A percentile compares a stretch with the other conserved stretches of the same genome.
phyloP scores from a whole-genome alignment of 2,797 vertebrate species.

The Philypnodon macrostomus region DNA sequence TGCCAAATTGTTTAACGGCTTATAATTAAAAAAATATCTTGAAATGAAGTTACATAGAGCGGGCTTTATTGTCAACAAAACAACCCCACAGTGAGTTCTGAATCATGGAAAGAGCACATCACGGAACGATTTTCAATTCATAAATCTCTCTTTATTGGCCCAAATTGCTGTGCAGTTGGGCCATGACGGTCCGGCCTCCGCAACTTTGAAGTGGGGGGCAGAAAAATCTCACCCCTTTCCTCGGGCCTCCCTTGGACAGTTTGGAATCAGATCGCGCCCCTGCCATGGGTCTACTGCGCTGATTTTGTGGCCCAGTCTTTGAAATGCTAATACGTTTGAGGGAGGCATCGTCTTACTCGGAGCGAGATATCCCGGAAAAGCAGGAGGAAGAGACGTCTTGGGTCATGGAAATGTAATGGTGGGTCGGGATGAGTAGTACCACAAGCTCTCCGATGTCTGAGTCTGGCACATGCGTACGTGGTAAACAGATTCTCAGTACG shows the following conservation, averaged over 20 bases:
- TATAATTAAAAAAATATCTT: slow-evolving; percentile 43
- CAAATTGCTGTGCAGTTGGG: slow-evolving; percentile 30
- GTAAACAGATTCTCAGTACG: slow-evolving; percentile 10
- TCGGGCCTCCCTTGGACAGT: too few relatives aligned
- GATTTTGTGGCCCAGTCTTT: slow-evolving; percentile 66
- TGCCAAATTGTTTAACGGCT: slow-evolving; percentile 29
- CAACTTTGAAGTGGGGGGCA: slow-evolving; percentile 60
- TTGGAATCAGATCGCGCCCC: slow-evolving; percentile 24
- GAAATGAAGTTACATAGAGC: slow-evolving; percentile 37
- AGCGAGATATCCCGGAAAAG: slow-evolving; percentile 9
- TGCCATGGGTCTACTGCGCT: slow-evolving; percentile 46
- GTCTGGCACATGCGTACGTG: slow-evolving; percentile 42
- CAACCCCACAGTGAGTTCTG: slow-evolving; percentile 15
- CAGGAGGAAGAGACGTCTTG: slow-evolving; percentile 31
- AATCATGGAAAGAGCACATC: slow-evolving; percentile 47
- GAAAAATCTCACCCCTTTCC: slow-evolving; percentile 44
- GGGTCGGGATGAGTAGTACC: slow-evolving; percentile 57
- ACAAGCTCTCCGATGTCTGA: slow-evolving; percentile 48
- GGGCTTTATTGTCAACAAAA: slow-evolving; percentile 28
- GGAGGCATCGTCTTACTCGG: slow-evolving; percentile 43
- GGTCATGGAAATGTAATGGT: slow-evolving; percentile 66
- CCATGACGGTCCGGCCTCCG: slow-evolving; percentile 33
- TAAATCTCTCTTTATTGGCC: slow-evolving; percentile 39
- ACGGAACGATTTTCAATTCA: slow-evolving; percentile 31
- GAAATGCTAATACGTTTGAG: slow-evolving; percentile 67